Evolutionary conservation across 2,113 vertebrate species (phyloP), one percentile per base, ranked within the genome.

Genomic region (Anoura caudifer): DNA sequence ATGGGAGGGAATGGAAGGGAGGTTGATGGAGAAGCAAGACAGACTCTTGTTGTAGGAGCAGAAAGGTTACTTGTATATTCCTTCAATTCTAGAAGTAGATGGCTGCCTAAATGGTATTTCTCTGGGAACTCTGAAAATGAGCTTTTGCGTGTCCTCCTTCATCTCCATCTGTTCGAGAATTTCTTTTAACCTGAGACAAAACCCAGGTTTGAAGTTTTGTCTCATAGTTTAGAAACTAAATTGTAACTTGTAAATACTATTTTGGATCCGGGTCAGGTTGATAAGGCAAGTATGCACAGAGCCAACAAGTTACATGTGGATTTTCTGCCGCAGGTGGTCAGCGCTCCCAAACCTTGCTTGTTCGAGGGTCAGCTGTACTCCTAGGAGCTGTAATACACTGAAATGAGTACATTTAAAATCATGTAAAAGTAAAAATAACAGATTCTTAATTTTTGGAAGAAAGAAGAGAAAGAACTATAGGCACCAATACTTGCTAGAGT

Each of bases 151-250:
- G 24, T 86, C 33, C 22, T 79, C 36, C 69, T 96, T 70, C 54
- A 87, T 43, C 20, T 59, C 72, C 14, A 90, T 65, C 50, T 59
- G 17, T n/a, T 91, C 19, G 19, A 69, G 9, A n/a, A 28, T 84
- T 93, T 85, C 38, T 69, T 94, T 47, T 80, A 85, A 96, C 33
- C 50, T 81, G 89, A 73, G 84, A 92, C 41, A 91, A 86, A 95
- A 22, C 28, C 19, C 52, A 94, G 54, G 41, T 81, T 89, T 91
- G 80, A 56, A 85, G 52, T 12, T 81, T 31, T 95, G 65, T 80
- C 69, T 82, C 38, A 69, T 41, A 54, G 70, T 69, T 69, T 72
- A 77, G 36, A 95, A 41, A 73, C 56, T 70, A 75, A 90, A 33
- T n/a, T 95, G 31, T 92, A 56, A 91, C 84, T 83, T 96, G 38